phyloP scores from a whole-genome alignment of 2,888 invertebrate species.

The Drosophila prolongata region DNA sequence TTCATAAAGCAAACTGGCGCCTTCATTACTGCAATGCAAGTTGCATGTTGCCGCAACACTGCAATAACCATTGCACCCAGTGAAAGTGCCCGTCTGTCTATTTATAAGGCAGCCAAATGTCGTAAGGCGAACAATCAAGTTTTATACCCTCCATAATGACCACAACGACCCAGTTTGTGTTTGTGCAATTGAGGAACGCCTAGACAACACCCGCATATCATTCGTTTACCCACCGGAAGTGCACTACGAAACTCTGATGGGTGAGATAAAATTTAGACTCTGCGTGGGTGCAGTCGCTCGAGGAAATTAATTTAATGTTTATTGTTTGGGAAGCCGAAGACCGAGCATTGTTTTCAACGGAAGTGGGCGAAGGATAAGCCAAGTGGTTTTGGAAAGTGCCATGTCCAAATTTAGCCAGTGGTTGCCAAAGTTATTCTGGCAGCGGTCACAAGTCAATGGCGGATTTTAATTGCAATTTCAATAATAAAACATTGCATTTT shows the following conservation, averaged over 20 bases:
- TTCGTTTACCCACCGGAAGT: slow-evolving; percentile 33
- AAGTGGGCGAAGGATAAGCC: slow-evolving; percentile 22
- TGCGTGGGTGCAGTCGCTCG: slow-evolving; percentile 28
- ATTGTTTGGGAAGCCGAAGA: slow-evolving; percentile 15
- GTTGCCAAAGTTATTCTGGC: neutral
- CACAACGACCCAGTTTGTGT: slow-evolving; percentile 43
- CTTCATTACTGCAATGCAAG: slow-evolving; percentile 43
- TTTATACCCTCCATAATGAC: slow-evolving; percentile 40
- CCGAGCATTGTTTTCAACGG: slow-evolving; percentile 10
- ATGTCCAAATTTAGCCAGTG: slow-evolving; percentile 9
- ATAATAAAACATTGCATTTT: too few relatives aligned
- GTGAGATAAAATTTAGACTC: slow-evolving; percentile 29
- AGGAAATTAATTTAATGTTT: slow-evolving; percentile 58
- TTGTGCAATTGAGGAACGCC: slow-evolving; percentile 28
- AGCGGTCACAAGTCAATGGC: slow-evolving; percentile 22
- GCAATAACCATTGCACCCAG: slow-evolving; percentile 34
- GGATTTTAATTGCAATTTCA: neutral
- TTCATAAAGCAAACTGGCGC: slow-evolving; percentile 67
- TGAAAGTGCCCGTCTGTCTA: slow-evolving; percentile 20
- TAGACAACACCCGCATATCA: slow-evolving; percentile 17
- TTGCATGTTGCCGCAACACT: slow-evolving; percentile 55
- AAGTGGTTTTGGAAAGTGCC: slow-evolving; percentile 5
- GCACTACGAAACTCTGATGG: slow-evolving; percentile 38
- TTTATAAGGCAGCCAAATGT: slow-evolving; percentile 52
- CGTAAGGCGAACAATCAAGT: slow-evolving; percentile 46